These are phyloP conservation scores for Drosophila atroscutellata DNA, from an alignment of 2,888 invertebrate species.

Conservation along the genomic window DNA sequence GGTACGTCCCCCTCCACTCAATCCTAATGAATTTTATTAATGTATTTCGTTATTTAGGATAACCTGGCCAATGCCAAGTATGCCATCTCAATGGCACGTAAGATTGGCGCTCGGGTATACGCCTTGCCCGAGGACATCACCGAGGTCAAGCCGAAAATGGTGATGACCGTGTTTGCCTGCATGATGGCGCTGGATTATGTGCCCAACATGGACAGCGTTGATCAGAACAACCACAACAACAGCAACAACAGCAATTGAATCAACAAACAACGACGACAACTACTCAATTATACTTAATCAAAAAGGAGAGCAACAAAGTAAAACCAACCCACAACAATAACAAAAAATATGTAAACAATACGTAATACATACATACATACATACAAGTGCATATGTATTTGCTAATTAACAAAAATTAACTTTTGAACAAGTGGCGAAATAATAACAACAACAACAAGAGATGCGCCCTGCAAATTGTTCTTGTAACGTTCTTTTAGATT, in stretches of 20 bases:
- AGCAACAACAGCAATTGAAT: slow-evolving; percentile 54
- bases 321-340: slow-evolving; percentile 22
- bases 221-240: slow-evolving; percentile 82
- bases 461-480: slow-evolving; percentile 36
- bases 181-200: slow-evolving; percentile 99
- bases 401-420: slow-evolving; percentile 44
- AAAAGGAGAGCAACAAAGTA: slow-evolving; percentile 24
- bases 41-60: slow-evolving; percentile 87
- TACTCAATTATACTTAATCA: slow-evolving; percentile 48
- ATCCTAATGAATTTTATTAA: neutral
- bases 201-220: slow-evolving; percentile 91
- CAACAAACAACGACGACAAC: slow-evolving; percentile 24
- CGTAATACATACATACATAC: slow-evolving; percentile 12
- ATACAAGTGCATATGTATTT: slow-evolving; percentile 46
- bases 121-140: slow-evolving; percentile 99
- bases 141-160: slow-evolving; percentile 99
- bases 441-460: slow-evolving; percentile 20
- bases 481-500: slow-evolving; percentile 50
- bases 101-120: slow-evolving; percentile 98
- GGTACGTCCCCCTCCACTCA: slow-evolving; percentile 86
- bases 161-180: slow-evolving; percentile 99
- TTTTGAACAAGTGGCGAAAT: slow-evolving; percentile 36
- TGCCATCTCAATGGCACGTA: slow-evolving; percentile 98
- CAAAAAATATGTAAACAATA: slow-evolving; percentile 43
- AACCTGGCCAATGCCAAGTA: slow-evolving; percentile 99